Base-by-base conservation (phyloP, 1,140 invertebrate species). In the Macrobrachium nipponense region DNA sequence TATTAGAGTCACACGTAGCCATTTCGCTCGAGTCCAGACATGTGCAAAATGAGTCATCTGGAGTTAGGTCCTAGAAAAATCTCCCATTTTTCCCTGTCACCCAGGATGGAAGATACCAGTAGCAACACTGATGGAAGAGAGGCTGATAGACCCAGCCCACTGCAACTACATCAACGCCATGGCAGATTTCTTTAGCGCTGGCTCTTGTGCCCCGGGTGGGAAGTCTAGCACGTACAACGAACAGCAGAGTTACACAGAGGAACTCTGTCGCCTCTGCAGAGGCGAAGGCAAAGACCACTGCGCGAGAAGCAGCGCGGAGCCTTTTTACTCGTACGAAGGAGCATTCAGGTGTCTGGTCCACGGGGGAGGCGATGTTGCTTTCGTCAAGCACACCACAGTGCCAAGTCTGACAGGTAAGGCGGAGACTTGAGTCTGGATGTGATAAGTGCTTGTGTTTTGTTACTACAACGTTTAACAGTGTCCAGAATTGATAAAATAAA, bases 281-380 rank as follows among this genome's bases (percentile, higher is more conserved):
- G 78, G 85, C 5, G 85, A 60, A 20, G 70, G 60, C 6, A 43
- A 75, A 8, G 59, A 75, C 61, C 44, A 86, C 8, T 86, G 85
- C 72, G 70, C 61, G 68, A 73, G 85, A 43, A 68, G 78, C 8
- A 80, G 78, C 43, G 70, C 18, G 0, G 97, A 98, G 92, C 95
- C 96, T 89, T 98, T 97, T 90, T 98, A 95, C 90, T 96, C 97
- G 0, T 93, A 96, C 89, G 96, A 92, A 83, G 93, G 98, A 72
- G 97, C 97, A 0, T 95, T 98, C 86, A 93, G 97, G 73, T 99
- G 98, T 91, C 93, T 99, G 61, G 96, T 98, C 0, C 98, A 99
- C 92, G 97, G 97, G 18, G 97, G 97, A n/a, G 98, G 97, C 4
- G 94, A 99, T 91, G 97, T 99, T n/a, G 97, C 98, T 0, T 99